Evolutionary conservation across 2,888 invertebrate species (phyloP).

Genomic region (Agrochola litura): DNA sequence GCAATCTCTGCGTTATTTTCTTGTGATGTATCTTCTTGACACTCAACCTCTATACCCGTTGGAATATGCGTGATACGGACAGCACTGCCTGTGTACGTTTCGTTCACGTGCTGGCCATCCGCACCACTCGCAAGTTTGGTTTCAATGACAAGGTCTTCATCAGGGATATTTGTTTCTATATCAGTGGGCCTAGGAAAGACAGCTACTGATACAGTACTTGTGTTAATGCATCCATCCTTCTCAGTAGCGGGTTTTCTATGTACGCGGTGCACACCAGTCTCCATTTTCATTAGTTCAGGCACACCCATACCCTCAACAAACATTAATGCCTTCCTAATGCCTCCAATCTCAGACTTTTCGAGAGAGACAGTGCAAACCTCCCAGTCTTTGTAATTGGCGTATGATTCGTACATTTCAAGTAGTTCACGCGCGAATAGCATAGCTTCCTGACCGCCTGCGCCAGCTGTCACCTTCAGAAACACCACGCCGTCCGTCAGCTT

Average conservation of each 20-base stretch:
- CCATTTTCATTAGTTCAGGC: constrained; percentile 93
- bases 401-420: constrained; percentile 95
- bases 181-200: constrained; percentile 96
- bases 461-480: constrained; percentile 95
- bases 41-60: constrained; percentile 94
- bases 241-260: constrained; percentile 98
- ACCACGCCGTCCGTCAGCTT: constrained; percentile 90
- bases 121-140: constrained; percentile 97
- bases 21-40: constrained; percentile 97
- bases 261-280: constrained; percentile 98
- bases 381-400: constrained; percentile 93
- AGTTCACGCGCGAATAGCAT: constrained; percentile 98
- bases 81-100: constrained; percentile 95
- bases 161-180: constrained; percentile 93
- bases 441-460: constrained; percentile 99
- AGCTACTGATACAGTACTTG: constrained; percentile 97
- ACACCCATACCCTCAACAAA: constrained; percentile 92
- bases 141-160: constrained; percentile 95
- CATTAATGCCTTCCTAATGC: constrained; percentile 93
- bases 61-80: constrained; percentile 97
- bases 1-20: constrained; percentile 95
- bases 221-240: constrained; percentile 97
- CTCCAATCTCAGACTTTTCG: constrained; percentile 91
- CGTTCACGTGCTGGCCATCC: constrained; percentile 98
- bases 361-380: constrained; percentile 86